Percentiles rank a stretch among this genome's conserved stretches.
phyloP scores from a whole-genome alignment of 2,888 invertebrate species.

The Alcis repandata region DNA sequence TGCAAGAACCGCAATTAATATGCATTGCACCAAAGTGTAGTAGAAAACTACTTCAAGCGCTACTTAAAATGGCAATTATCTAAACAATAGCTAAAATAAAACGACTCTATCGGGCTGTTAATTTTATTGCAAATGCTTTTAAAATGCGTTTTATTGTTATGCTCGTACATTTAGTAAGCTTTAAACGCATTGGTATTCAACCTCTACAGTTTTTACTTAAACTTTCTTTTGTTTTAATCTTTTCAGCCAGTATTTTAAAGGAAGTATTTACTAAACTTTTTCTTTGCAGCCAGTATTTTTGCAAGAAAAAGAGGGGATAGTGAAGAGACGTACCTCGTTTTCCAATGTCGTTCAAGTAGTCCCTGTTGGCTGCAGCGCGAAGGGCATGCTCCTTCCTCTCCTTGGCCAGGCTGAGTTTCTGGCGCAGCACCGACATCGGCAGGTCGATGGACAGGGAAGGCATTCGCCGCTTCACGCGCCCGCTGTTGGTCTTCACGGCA shows the following conservation, averaged over 20 bases:
- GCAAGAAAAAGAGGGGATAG: not conserved
- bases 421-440: slow-evolving; percentile 94
- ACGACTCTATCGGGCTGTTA: slow-evolving; percentile 1
- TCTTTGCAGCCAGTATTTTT: not conserved
- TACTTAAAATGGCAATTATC: slow-evolving; percentile 2
- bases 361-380: slow-evolving; percentile 88
- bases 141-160: slow-evolving; percentile 1
- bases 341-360: slow-evolving; percentile 91
- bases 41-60: not conserved
- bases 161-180: not conserved
- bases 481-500: slow-evolving; percentile 68
- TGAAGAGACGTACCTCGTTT: slow-evolving; percentile 87
- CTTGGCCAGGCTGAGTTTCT: slow-evolving; percentile 92
- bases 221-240: not conserved
- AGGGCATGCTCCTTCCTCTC: slow-evolving; percentile 89
- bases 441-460: slow-evolving; percentile 94
- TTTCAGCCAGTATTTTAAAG: not conserved
- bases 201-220: not conserved
- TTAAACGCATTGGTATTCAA: not conserved
- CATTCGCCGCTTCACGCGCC: slow-evolving; percentile 86
- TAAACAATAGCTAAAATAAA: slow-evolving; percentile 2
- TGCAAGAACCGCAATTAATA: slow-evolving; percentile 19
- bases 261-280: not conserved
- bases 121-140: not conserved
- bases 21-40: slow-evolving; percentile 6